These are phyloP conservation scores for Cephalophus harveyi DNA, from an alignment of 2,113 vertebrate genomes.

Conservation along the genomic window DNA sequence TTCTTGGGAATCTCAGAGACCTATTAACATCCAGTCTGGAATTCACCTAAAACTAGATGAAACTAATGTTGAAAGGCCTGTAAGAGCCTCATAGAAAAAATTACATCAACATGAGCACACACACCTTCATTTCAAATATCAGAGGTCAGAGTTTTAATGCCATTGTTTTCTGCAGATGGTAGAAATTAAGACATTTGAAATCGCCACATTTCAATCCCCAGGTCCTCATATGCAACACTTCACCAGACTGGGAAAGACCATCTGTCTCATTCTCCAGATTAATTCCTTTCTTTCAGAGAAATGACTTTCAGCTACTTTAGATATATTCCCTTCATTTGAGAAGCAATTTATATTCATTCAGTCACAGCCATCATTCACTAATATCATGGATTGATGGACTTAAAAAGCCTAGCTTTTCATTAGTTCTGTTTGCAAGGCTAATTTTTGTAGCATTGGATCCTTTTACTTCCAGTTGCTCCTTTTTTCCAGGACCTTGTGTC, in stretches of 20 bases:
- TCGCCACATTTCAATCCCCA: background rate
- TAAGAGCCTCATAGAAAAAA: background rate
- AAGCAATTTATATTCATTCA: slow-evolving; percentile 61
- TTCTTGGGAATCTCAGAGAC: background rate
- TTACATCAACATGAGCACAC: background rate
- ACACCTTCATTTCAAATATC: background rate
- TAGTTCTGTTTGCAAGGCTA: slow-evolving; percentile 46
- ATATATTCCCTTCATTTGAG: slow-evolving; percentile 33
- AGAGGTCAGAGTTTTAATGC: background rate
- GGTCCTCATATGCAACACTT: background rate
- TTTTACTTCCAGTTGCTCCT: slow-evolving; percentile 22
- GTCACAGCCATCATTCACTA: slow-evolving; percentile 24
- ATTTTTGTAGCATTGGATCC: slow-evolving; percentile 31
- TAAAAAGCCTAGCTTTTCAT: slow-evolving; percentile 58
- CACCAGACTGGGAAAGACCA: background rate
- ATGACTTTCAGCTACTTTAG: slow-evolving; percentile 35
- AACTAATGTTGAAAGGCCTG: background rate
- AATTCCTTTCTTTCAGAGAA: slow-evolving; percentile 52
- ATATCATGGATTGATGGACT: slow-evolving; percentile 21
- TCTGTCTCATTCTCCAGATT: slow-evolving; percentile 41
- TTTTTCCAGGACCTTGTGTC: background rate
- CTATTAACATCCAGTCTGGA: background rate
- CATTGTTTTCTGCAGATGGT: slow-evolving; percentile 19
- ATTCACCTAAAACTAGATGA: background rate
- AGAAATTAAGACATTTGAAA: slow-evolving; percentile 24